Conservation (phyloP, 2,797 vertebrate species). For the Acipenser ruthenus region DNA sequence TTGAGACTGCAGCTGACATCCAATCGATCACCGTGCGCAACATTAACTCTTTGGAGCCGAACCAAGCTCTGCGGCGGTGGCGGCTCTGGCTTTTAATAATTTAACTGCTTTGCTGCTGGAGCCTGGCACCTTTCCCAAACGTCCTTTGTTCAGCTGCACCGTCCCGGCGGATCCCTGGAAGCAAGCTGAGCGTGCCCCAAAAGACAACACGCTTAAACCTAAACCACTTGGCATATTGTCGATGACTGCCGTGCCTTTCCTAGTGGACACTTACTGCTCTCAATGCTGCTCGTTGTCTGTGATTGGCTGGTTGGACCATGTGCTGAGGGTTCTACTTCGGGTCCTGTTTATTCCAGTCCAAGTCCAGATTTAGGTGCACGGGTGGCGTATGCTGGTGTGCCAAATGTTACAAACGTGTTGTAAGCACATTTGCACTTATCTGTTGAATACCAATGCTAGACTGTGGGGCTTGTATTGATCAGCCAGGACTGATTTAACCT, state of each 20-base stretch:
- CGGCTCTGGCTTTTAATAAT: constrained; percentile 63
- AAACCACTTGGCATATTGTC: not conserved
- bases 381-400: too few relatives aligned
- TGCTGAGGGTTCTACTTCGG: too few relatives aligned
- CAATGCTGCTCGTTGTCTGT: not conserved
- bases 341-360: too few relatives aligned
- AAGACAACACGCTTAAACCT: not conserved
- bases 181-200: not conserved
- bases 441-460: too few relatives aligned
- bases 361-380: too few relatives aligned
- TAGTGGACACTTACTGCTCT: too few relatives aligned
- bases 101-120: constrained; percentile 75
- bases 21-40: constrained; percentile 94
- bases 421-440: too few relatives aligned
- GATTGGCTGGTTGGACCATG: not conserved
- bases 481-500: too few relatives aligned
- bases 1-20: constrained; percentile 85
- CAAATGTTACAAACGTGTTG: too few relatives aligned
- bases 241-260: not conserved
- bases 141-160: constrained; percentile 32
- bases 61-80: constrained; percentile 57
- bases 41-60: constrained; percentile 96
- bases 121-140: constrained; percentile 61
- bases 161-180: not conserved
- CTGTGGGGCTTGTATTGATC: too few relatives aligned